Evolutionary conservation across 2,113 vertebrate genomes (phyloP).

Genomic region (Carlito syrichta): DNA sequence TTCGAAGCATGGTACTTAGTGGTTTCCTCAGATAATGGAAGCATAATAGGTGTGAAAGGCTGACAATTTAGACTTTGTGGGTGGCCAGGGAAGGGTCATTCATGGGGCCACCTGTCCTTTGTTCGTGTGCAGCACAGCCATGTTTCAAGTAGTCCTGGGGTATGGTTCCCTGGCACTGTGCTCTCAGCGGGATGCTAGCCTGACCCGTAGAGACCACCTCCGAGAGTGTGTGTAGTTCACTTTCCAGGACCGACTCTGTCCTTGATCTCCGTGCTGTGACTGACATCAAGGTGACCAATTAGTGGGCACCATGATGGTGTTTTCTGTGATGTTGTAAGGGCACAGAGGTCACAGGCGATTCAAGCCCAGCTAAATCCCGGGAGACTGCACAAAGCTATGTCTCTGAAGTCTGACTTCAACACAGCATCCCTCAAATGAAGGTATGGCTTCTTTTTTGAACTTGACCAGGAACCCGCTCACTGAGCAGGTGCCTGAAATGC

Average conservation of each 20-base stretch:
- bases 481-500: slow-evolving; percentile 53
- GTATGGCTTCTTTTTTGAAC: slow-evolving; percentile 73
- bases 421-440: slow-evolving; percentile 72
- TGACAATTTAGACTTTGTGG: slow-evolving; percentile 74
- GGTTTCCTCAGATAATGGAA: slow-evolving; percentile 69
- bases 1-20: slow-evolving; percentile 26
- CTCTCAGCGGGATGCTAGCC: slow-evolving; percentile 65
- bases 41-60: slow-evolving; percentile 71
- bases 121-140: slow-evolving; percentile 46
- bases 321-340: slow-evolving; percentile 76
- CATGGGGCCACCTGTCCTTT: slow-evolving; percentile 63
- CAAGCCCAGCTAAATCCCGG: slow-evolving; percentile 66
- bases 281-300: slow-evolving; percentile 80
- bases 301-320: slow-evolving; percentile 71
- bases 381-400: slow-evolving; percentile 71
- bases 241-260: slow-evolving; percentile 68
- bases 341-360: slow-evolving; percentile 65
- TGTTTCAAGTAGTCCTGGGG: slow-evolving; percentile 73
- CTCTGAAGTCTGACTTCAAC: slow-evolving; percentile 77
- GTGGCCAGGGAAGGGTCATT: slow-evolving; percentile 69
- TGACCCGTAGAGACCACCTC: slow-evolving; percentile 77
- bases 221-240: slow-evolving; percentile 73
- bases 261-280: slow-evolving; percentile 76
- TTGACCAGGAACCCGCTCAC: slow-evolving; percentile 60
- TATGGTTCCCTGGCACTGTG: slow-evolving; percentile 69